Conservation (phyloP, 2,113 vertebrate species). For the Suricata suricatta region DNA sequence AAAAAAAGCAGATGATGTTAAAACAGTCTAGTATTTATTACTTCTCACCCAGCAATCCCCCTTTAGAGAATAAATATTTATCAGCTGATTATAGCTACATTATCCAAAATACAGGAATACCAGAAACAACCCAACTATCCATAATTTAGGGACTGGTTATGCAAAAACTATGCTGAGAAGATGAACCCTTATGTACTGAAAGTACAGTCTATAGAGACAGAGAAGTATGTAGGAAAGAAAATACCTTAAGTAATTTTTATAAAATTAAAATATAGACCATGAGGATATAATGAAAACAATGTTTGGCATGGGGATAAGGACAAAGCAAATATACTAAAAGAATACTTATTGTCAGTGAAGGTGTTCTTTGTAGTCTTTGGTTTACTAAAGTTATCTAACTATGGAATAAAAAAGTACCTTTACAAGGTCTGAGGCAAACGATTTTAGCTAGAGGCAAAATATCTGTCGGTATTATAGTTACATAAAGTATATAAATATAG, state of each 20-base stretch:
- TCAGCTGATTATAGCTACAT: background rate
- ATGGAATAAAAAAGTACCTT: background rate
- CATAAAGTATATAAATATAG: background rate
- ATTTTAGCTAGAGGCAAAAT: slow-evolving; percentile 25
- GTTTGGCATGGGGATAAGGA: background rate
- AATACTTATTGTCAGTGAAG: background rate
- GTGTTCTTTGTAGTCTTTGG: background rate
- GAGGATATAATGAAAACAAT: background rate
- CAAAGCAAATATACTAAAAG: background rate
- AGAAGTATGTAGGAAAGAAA: background rate
- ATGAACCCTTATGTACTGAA: background rate
- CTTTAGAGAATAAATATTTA: background rate
- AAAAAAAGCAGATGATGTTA: background rate
- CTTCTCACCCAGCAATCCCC: background rate
- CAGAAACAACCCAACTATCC: background rate
- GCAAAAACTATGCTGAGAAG: slow-evolving; percentile 11
- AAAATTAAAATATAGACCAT: slow-evolving; percentile 41
- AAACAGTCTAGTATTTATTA: background rate
- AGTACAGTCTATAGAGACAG: background rate
- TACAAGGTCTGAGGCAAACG: background rate
- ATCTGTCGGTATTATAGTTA: background rate
- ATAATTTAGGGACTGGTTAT: background rate
- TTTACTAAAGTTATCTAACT: slow-evolving; percentile 3
- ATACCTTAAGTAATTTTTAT: background rate
- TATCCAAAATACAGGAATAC: slow-evolving; percentile 13